Evolutionary conservation across 2,113 vertebrate species (phyloP).

Genomic region (Scomber japonicus): DNA sequence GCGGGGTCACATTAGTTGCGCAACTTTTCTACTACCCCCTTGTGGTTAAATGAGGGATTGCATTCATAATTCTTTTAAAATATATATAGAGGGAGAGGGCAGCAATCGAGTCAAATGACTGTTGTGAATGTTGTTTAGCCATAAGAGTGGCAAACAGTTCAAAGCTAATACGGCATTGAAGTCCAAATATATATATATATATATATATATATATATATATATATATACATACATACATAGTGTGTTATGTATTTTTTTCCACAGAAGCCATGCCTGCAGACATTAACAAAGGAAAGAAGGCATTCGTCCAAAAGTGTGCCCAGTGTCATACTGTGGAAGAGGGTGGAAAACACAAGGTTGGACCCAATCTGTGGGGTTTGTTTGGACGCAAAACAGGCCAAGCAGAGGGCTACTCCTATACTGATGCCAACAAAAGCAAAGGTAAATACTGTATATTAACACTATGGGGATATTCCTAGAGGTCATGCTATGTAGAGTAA

Average conservation of each 20-base stretch:
- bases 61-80: too few species aligned
- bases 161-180: neutral
- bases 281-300: slow-evolving; percentile 85
- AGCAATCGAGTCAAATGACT: too few species aligned
- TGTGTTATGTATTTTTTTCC: neutral
- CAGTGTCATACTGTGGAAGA: slow-evolving; percentile 88
- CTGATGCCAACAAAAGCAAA: slow-evolving; percentile 90
- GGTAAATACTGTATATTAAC: slow-evolving; percentile 66
- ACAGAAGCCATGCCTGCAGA: slow-evolving; percentile 81
- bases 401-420: slow-evolving; percentile 85
- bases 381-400: slow-evolving; percentile 86
- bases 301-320: slow-evolving; percentile 88
- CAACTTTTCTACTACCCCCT: slow-evolving; percentile 41
- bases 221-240: too few species aligned
- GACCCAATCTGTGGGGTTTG: slow-evolving; percentile 87
- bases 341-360: slow-evolving; percentile 87
- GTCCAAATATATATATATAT: neutral
- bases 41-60: slow-evolving; percentile 4
- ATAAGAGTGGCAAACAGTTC: too few species aligned
- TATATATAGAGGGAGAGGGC: too few species aligned
- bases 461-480: neutral
- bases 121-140: too few species aligned
- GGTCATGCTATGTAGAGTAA: neutral
- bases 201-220: too few species aligned
- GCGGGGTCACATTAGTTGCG: neutral